Base-by-base conservation (phyloP, 2,113 vertebrate species). In the Motacilla alba region DNA sequence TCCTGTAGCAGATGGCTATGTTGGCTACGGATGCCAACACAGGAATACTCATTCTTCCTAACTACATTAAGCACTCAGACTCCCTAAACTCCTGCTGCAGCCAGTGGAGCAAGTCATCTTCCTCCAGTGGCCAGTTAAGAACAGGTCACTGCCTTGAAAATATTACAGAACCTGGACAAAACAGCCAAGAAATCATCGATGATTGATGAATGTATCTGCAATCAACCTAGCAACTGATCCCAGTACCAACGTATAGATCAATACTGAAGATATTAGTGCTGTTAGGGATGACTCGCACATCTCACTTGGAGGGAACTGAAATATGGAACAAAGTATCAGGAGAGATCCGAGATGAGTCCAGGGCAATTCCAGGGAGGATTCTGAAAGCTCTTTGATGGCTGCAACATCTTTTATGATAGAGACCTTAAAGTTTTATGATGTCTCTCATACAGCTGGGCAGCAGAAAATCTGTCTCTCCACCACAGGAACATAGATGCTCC, bases 371-470 rank as follows among this genome's bases (percentile, higher is more conserved):
- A 93, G 58, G 15, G 50, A 85, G 78, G 53, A 91, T 64, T 72
- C 31, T 58, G 84, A 91, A 93, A 75, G 47, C 24, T 91, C 78
- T 90, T 84, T n/a, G 21, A 77, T 69, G 82, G 49, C 83, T 96
- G 80, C 56, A 89, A 52, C 44, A 72, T 70, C 46, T 47, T 89
- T 79, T 49, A 91, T 49, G 81, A 85, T 20, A 63, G 53, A 79
- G 49, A 13, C n/a, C 44, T 82, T 84, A 76, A 91, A 85, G 31
- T 95, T 95, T 93, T 84, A 89, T 63, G n/a, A 93, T 41, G 39
- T 52, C 19, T 89, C 27, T 85, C 70, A 18, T 18, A 44, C 2
- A 89, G 64, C 41, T 12, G 20, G 69, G 15, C 23, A 89, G 80
- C 55, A 81, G 31, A 74, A 8, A 89, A 68, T 72, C 56, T 84